Conservation (phyloP, 2,888 invertebrate species). For the Autographa pulchrina region DNA sequence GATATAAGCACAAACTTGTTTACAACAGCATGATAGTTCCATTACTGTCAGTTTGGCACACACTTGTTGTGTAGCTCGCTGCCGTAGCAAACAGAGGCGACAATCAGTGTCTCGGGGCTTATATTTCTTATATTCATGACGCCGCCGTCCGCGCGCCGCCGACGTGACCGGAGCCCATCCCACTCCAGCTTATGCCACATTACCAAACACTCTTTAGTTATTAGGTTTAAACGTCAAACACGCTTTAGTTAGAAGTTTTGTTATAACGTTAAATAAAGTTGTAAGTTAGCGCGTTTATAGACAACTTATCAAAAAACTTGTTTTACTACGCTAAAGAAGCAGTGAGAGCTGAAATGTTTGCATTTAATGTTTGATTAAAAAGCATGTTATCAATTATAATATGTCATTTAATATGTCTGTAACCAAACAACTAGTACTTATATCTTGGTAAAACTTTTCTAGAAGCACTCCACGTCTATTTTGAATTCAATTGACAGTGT, state of each 20-base stretch:
- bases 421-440: neutral
- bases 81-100: neutral
- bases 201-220: no score
- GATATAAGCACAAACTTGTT: no score
- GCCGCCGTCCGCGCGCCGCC: neutral
- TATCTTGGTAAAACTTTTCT: neutral
- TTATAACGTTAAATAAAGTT: no score
- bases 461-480: neutral
- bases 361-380: no score
- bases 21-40: no score
- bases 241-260: no score
- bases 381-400: no score
- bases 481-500: constrained; percentile 7
- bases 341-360: no score
- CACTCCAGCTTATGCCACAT: constrained; percentile 6
- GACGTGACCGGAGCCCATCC: constrained; percentile 1
- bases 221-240: no score
- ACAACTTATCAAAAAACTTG: no score
- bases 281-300: no score
- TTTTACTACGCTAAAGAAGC: no score
- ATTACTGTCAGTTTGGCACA: constrained; percentile 16
- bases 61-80: constrained; percentile 8
- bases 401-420: neutral
- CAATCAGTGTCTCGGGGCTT: constrained; percentile 36
- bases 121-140: constrained; percentile 45